Evolutionary conservation across 2,797 vertebrate species (phyloP), one percentile per base, ranked within the genome.

Genomic region (Pseudotriccus pelzelni): DNA sequence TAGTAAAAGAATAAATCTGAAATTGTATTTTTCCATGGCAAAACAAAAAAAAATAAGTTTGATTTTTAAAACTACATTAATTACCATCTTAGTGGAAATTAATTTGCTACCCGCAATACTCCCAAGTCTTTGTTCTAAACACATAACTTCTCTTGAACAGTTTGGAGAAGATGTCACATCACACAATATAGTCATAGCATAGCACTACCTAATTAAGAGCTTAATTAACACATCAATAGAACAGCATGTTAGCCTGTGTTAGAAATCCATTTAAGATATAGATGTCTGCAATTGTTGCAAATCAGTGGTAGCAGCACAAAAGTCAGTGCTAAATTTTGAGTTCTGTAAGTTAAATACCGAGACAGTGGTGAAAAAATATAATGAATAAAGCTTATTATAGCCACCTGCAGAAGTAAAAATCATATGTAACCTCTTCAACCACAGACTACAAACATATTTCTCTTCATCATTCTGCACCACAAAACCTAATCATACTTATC

Each of bases 151-250:
- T 36, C 34, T 83, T 53, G 16, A 87, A 59, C 39, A 60, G 59
- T 69, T 67, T 76, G 69, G 41, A 21, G 50, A 81, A 72, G 46
- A 78, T 73, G 64, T 12, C 59, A 68, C 41, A 41, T 74, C 50
- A 82, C 46, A 75, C 8, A 55, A 39, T 34, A 34, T 30, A 43
- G 13, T 68, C 60, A 73, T 27, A 77, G 43, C 62, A 59, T 85
- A 84, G 20, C 32, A 69, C 36, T 43, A 66, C 8, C 10, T 84
- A 89, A 84, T 62, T 73, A 92, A 79, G 47, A 86, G 34, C n/a
- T 89, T 95, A 76, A 94, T 93, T 94, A 94, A 73, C 62, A 87
- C 63, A 89, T 80, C 82, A 91, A 67, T 28, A 85, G n/a, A 85
- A 81, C 37, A 87, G 64, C n/a, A 85, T 4, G 2, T 28, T 84